phyloP scores from a whole-genome alignment of 2,888 invertebrate genomes.

The Melieria omissa region DNA sequence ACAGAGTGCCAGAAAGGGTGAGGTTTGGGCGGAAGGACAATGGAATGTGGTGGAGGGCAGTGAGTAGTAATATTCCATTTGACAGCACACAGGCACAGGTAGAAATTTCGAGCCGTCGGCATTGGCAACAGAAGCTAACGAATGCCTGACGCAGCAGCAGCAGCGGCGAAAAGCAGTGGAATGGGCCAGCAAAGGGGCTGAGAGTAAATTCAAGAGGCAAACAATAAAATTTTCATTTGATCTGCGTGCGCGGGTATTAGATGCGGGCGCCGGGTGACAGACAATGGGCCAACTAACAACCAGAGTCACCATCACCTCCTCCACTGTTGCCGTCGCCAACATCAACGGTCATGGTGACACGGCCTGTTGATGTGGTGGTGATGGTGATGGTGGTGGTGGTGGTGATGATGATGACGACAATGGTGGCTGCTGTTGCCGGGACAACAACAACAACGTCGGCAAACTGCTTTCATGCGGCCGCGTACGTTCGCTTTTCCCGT shows the following conservation, averaged over 20 bases:
- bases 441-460: background rate
- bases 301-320: background rate
- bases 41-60: slow-evolving; percentile 1
- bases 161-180: background rate
- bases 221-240: slow-evolving; percentile 64
- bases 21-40: background rate
- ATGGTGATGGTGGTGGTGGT: no score
- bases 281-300: no score
- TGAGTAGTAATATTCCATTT: no score
- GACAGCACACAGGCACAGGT: background rate
- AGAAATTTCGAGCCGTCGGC: background rate
- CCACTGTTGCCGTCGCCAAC: slow-evolving; percentile 35
- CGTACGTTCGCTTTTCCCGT: no score
- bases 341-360: background rate
- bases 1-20: background rate
- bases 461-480: no score
- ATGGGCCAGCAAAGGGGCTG: background rate
- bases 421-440: slow-evolving; percentile 2
- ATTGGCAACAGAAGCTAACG: background rate
- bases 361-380: background rate
- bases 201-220: slow-evolving; percentile 46
- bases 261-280: background rate
- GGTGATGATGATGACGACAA: slow-evolving; percentile 1
- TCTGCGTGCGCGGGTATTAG: slow-evolving; percentile 45
- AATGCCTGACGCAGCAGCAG: background rate